A percentile compares a stretch with the other conserved stretches of the same genome.
These are phyloP conservation scores for Colaptes auratus DNA, from an alignment of 2,113 vertebrate genomes.

Conservation along the genomic window DNA sequence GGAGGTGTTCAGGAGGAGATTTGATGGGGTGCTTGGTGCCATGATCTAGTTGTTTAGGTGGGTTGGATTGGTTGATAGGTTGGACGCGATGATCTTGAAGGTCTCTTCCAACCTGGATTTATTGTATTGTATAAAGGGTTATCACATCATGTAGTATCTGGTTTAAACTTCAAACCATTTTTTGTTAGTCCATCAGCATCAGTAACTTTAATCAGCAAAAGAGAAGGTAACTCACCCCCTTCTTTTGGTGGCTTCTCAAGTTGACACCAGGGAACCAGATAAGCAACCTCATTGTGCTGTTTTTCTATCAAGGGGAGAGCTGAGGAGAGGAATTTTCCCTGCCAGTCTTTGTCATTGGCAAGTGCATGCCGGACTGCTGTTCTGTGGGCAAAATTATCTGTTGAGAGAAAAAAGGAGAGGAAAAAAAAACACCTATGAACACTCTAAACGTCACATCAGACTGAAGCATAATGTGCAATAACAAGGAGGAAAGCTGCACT, in stretches of 20 bases:
- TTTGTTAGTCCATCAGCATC: neutral
- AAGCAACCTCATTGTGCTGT: constrained; percentile 86
- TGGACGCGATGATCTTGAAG: no score
- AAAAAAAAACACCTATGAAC: neutral
- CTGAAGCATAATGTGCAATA: neutral
- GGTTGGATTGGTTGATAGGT: no score
- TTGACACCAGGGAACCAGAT: constrained; percentile 90
- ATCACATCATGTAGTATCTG: neutral
- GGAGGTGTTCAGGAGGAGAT: no score
- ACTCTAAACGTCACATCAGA: neutral
- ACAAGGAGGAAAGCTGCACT: neutral
- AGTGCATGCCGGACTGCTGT: constrained; percentile 81
- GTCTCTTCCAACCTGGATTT: no score
- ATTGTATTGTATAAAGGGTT: no score
- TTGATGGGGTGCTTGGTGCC: no score
- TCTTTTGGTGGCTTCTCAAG: constrained; percentile 83
- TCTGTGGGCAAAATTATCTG: constrained; percentile 89
- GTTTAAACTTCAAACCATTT: constrained; percentile 30
- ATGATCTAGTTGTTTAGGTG: no score
- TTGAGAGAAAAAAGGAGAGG: neutral
- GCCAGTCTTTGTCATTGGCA: constrained; percentile 84
- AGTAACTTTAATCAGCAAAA: neutral
- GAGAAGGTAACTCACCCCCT: constrained; percentile 73
- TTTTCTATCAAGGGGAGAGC: constrained; percentile 78
- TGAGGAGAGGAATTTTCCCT: constrained; percentile 80